Conservation (phyloP, 2,888 invertebrate species). For the Aproaerema taeniolella region DNA sequence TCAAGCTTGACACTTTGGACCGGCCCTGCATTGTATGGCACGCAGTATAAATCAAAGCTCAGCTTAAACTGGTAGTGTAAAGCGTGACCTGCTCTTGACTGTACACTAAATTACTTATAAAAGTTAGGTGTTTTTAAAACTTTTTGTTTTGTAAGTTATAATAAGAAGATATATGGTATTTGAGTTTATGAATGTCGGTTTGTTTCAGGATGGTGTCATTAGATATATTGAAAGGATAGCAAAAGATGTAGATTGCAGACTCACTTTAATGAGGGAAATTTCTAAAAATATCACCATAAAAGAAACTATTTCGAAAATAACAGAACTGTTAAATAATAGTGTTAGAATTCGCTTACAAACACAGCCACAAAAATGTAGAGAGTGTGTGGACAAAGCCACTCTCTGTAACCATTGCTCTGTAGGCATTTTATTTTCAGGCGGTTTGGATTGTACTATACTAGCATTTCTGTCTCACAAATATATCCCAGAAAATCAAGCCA, state of each 20-base stretch:
- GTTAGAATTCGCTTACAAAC: constrained; percentile 77
- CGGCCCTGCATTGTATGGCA: too few relatives aligned
- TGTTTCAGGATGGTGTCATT: constrained; percentile 47
- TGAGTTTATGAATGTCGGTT: too few relatives aligned
- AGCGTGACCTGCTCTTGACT: too few relatives aligned
- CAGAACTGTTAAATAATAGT: constrained; percentile 74
- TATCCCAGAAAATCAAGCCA: constrained; percentile 79
- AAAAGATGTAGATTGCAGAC: constrained; percentile 34
- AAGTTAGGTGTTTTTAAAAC: too few relatives aligned
- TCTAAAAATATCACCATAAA: too few relatives aligned
- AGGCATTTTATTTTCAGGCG: constrained; percentile 95
- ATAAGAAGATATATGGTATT: too few relatives aligned
- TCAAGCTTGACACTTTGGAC: too few relatives aligned
- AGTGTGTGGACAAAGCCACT: constrained; percentile 56
- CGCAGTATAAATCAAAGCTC: too few relatives aligned
- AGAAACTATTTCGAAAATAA: constrained; percentile 61
- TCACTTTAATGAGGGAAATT: constrained; percentile 54
- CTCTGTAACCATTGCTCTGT: constrained; percentile 80
- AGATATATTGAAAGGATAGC: too few relatives aligned
- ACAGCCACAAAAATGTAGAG: constrained; percentile 80
- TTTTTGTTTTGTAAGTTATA: too few relatives aligned
- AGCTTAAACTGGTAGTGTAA: too few relatives aligned
- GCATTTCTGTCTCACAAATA: constrained; percentile 87
- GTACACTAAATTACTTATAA: too few relatives aligned
- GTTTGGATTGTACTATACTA: constrained; percentile 95